phyloP scores from a whole-genome alignment of 2,888 invertebrate species.

The Troglohyphantes excavatus region DNA sequence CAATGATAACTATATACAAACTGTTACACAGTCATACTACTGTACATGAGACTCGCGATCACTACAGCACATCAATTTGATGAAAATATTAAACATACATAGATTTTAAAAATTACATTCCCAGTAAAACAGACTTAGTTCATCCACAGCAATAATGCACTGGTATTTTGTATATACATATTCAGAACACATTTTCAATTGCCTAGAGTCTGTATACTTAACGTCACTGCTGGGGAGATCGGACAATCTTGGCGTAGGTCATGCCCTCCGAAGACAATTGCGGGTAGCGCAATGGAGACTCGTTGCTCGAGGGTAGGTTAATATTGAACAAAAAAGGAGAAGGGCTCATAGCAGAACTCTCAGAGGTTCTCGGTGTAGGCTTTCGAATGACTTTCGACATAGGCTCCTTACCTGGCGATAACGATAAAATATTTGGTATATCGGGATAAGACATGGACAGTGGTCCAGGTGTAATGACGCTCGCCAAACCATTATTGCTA shows the following conservation, averaged over 20 bases:
- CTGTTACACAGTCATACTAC: conserved; percentile 69
- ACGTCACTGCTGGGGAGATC: conserved; percentile 72
- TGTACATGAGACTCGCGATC: conserved; percentile 69
- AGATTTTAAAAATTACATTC: conserved; percentile 74
- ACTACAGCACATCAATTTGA: conserved; percentile 70
- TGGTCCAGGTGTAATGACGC: conserved; percentile 64
- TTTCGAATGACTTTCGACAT: conserved; percentile 69
- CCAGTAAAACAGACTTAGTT: conserved; percentile 60
- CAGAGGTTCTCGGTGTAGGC: conserved; percentile 42
- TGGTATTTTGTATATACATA: conserved; percentile 40
- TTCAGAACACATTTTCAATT: conserved; percentile 12
- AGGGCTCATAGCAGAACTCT: background rate
- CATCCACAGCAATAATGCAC: conserved; percentile 73
- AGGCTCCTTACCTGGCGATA: conserved; percentile 37
- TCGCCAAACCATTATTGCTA: background rate
- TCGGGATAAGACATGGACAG: conserved; percentile 74
- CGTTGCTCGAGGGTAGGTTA: conserved; percentile 42
- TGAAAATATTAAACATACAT: conserved; percentile 76
- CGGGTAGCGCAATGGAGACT: conserved; percentile 56
- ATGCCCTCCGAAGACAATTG: conserved; percentile 73
- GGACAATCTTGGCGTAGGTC: conserved; percentile 74
- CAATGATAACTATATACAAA: conserved; percentile 76
- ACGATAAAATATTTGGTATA: conserved; percentile 67
- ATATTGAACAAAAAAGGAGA: conserved; percentile 54
- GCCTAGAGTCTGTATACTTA: conserved; percentile 25